Evolutionary conservation across 2,888 invertebrate species (phyloP), one percentile per base, ranked within the genome.

Genomic region (Caprella mutica): DNA sequence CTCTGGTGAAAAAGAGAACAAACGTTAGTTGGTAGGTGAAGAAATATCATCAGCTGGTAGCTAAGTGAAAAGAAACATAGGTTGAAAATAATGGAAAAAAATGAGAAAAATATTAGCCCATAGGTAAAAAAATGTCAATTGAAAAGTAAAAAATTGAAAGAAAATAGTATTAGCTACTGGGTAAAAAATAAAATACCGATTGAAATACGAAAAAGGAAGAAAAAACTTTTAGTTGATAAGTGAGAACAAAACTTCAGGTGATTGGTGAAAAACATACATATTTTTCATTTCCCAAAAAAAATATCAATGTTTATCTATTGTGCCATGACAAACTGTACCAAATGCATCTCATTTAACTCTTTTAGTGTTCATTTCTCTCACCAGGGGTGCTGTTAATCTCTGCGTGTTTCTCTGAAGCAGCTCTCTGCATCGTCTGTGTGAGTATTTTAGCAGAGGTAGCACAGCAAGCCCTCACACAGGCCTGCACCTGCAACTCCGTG

Each of bases 1-100:
- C n/a, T 63, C 63, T 59, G 61, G 17, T 6, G 30, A 8, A 6
- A 40, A 19, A 12, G 12, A 33, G 9, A 9, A n/a, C n/a, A n/a
- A n/a, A n/a, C n/a, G n/a, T n/a, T n/a, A n/a, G n/a, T n/a, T n/a
- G n/a, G n/a, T n/a, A n/a, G n/a, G n/a, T n/a, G 38, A 35, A 35
- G 12, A 35, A 35, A 12, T 42, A 42, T 9, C n/a, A 42, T n/a
- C 9, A 42, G 17, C n/a, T 17, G n/a, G 17, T 6, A 12, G 17
- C n/a, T 17, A 6, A 42, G 8, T 17, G 19, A 42, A 42, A n/a
- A 42, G 17, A 12, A 42, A 12, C 9, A 12, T 17, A 42, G 19
- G 19, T 42, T 42, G 19, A n/a, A 42, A 42, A 42, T 12, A 35
- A 35, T 12, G 14, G 19, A n/a, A n/a, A 42, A 42, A 42, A 9